Evolutionary conservation across 2,797 vertebrate genomes (phyloP).

Genomic region (Nyctibius grandis): DNA sequence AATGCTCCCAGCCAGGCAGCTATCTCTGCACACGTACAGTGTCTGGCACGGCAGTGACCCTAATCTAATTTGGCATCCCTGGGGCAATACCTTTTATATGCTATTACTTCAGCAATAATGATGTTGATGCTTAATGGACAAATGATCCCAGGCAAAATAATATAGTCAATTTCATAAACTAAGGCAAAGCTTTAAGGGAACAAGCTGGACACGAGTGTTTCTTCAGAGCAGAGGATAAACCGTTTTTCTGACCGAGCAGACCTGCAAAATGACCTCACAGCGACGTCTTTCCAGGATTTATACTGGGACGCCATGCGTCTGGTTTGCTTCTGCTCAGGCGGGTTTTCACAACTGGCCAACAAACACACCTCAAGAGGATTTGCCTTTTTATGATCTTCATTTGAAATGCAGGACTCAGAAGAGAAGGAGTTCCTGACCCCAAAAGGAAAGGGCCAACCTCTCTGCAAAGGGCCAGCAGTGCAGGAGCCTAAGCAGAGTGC

Average conservation of each 20-base stretch:
- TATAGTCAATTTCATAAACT: background rate
- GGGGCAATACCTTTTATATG: background rate
- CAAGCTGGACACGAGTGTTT: background rate
- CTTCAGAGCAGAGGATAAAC: background rate
- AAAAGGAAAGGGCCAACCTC: background rate
- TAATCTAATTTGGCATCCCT: background rate
- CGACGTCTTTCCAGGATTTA: accelerated
- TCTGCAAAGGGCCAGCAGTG: background rate
- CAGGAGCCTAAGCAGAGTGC: background rate
- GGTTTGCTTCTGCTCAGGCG: background rate
- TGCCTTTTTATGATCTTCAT: background rate
- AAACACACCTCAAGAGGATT: background rate
- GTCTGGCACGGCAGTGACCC: background rate
- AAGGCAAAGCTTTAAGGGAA: background rate
- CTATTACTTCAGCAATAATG: background rate
- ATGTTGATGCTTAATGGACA: background rate
- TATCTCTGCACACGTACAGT: accelerated
- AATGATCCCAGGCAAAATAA: background rate
- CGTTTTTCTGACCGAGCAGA: background rate
- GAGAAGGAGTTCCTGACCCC: background rate
- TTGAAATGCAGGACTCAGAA: background rate
- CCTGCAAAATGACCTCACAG: background rate
- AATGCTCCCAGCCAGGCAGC: background rate
- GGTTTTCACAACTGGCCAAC: background rate
- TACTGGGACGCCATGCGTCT: background rate